phyloP scores from a whole-genome alignment of 2,888 invertebrate genomes.

The Melanchra persicariae region DNA sequence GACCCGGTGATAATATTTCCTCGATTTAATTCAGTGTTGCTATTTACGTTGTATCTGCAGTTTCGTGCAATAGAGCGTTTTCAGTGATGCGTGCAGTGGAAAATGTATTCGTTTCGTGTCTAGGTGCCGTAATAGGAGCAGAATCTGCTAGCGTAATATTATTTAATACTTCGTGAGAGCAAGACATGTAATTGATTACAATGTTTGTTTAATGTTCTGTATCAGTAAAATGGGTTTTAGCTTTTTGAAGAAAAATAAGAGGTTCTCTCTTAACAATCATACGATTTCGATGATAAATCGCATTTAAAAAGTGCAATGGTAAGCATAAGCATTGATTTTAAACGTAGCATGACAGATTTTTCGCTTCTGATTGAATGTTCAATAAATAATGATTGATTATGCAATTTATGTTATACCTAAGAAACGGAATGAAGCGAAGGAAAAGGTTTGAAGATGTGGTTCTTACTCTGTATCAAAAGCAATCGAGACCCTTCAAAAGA shows the following conservation, averaged over 20 bases:
- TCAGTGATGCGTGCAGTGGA: conserved; percentile 68
- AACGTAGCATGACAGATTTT: not conserved
- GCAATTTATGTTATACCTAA: not conserved
- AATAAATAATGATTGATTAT: conserved; percentile 7
- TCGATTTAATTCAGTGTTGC: conserved; percentile 67
- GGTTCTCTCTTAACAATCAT: not conserved
- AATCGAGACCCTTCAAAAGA: not conserved
- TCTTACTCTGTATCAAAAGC: not conserved
- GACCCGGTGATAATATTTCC: conserved; percentile 70
- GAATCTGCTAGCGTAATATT: conserved; percentile 70
- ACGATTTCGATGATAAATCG: conserved; percentile 2
- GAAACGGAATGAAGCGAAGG: not conserved
- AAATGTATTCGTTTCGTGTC: conserved; percentile 69
- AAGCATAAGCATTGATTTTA: conserved; percentile 4
- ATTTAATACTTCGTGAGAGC: conserved; percentile 71
- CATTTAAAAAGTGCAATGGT: not conserved
- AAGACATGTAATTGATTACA: conserved; percentile 49
- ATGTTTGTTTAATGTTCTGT: conserved; percentile 22
- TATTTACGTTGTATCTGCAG: conserved; percentile 44
- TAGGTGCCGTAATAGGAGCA: conserved; percentile 57
- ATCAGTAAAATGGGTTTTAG: conserved; percentile 30
- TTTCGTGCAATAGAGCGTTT: conserved; percentile 52
- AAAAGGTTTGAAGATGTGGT: not conserved
- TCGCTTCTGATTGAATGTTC: conserved; percentile 3
- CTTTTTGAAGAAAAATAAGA: too few relatives aligned